phyloP scores from a whole-genome alignment of 2,888 invertebrate genomes.

The Sicus ferrugineus region DNA sequence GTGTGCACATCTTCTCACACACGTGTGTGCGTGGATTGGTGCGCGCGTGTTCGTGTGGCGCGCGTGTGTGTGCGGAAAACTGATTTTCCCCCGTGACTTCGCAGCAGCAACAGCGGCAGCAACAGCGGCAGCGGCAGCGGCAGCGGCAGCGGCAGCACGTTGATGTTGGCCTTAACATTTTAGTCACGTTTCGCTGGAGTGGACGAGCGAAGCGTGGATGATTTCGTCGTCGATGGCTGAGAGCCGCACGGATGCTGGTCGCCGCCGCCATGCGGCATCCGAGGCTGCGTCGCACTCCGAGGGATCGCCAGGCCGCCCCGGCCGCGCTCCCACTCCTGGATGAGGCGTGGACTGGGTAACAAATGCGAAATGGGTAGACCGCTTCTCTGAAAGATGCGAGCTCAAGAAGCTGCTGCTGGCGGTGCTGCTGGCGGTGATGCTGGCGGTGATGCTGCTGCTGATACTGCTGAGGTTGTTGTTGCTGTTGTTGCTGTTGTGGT shows the following conservation, averaged over 20 bases:
- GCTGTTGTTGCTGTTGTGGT: constrained; percentile 34
- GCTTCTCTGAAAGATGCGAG: constrained; percentile 38
- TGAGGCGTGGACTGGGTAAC: constrained; percentile 26
- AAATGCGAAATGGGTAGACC: constrained; percentile 38
- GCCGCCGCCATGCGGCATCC: too few relatives aligned
- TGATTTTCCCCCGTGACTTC: constrained; percentile 37
- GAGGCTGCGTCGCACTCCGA: too few relatives aligned
- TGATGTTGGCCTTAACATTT: constrained; percentile 54
- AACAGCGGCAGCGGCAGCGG: constrained; percentile 23
- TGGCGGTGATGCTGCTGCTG: constrained; percentile 38
- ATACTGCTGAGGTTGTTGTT: neutral
- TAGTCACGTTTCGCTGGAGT: constrained; percentile 55
- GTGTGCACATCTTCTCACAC: neutral
- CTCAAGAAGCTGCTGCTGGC: constrained; percentile 46
- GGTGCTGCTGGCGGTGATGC: neutral
- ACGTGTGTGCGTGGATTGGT: constrained; percentile 12
- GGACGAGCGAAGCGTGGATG: neutral
- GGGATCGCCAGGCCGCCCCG: neutral
- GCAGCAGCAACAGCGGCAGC: neutral
- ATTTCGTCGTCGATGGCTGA: constrained; percentile 4
- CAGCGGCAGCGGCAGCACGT: constrained; percentile 25
- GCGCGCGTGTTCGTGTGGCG: neutral
- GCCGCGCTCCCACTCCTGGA: neutral
- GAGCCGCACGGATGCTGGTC: neutral
- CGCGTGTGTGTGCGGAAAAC: constrained; percentile 28